Base-by-base conservation (phyloP, 2,888 invertebrate genomes). In the Sinotaia quadrata region DNA sequence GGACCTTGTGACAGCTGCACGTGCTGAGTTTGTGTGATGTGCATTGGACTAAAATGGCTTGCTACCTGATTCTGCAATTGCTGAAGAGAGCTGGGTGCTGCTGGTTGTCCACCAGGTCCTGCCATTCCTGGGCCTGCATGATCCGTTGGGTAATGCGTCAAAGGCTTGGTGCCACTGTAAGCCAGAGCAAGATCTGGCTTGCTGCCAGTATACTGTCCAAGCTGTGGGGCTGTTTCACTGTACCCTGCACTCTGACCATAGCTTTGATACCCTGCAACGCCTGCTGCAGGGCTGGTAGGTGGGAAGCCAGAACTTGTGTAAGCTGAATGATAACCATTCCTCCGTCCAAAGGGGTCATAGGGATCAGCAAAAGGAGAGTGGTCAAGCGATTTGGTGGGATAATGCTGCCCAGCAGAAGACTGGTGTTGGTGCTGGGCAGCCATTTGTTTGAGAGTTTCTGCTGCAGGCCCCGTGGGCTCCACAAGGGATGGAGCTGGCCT, bases 361-460 rank as follows among this genome's bases (percentile, higher is more conserved):
- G 67, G 69, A 47, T 75, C 75, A 8, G 73, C 31, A 41, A 67
- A 76, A 15, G 71, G 54, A 27, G 63, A 70, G 37, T 69, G 69
- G 15, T 74, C 69, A 18, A 86, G 82, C 84, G 80, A 84, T 84
- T 83, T 72, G 31, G 75, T 75, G 29, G 67, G 69, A 29, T 34
- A 54, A 8, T 52, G 54, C 3, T 65, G 59, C 7, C 44, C 58
- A 12, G 66, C 52, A 5, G 71, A 71, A 31, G 51, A 59, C 72
- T 85, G 83, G 89, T 95, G 95, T 89, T 96, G 96, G 89, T 97
- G 97, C 88, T 97, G 97, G 87, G 97, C 96, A 47, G 97, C 97
- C 96, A 97, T 96, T 84, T 97, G 96, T 87, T 97, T 97, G 63
- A 97, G 90, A 0, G 96, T 97, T 89, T 97, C 96, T 59, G 97